Evolutionary conservation across 2,113 vertebrate species (phyloP).

Genomic region (Perccottus glenii): DNA sequence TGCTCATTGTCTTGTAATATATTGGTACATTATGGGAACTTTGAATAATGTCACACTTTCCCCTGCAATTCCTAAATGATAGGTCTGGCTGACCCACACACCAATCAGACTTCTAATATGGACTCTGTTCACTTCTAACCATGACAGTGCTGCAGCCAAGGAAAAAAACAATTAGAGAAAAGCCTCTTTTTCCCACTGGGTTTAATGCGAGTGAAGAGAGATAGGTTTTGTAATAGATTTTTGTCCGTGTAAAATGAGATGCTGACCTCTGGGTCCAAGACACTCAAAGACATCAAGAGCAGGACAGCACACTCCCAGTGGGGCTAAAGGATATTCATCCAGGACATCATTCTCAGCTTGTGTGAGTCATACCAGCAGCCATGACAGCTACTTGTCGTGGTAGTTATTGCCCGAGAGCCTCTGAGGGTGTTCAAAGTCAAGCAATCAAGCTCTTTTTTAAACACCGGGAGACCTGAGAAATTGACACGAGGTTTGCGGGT

Average conservation of each 20-base stretch:
- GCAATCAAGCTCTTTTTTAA: slow-evolving; percentile 57
- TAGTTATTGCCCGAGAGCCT: slow-evolving; percentile 49
- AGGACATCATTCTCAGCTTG: slow-evolving; percentile 64
- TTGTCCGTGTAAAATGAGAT: slow-evolving; percentile 80
- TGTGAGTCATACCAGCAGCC: slow-evolving; percentile 56
- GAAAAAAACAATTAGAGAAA: slow-evolving; percentile 81
- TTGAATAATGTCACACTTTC: slow-evolving; percentile 7
- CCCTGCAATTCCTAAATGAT: slow-evolving; percentile 40
- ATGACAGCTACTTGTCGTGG: slow-evolving; percentile 56
- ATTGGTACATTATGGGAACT: not conserved
- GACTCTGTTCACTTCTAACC: slow-evolving; percentile 58
- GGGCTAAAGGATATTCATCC: slow-evolving; percentile 75
- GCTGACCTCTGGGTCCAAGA: slow-evolving; percentile 76
- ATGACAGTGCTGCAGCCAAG: slow-evolving; percentile 60
- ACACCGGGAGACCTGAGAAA: slow-evolving; percentile 37
- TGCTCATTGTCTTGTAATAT: not conserved
- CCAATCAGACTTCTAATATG: slow-evolving; percentile 48
- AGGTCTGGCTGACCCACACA: slow-evolving; percentile 43
- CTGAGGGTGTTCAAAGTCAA: slow-evolving; percentile 55
- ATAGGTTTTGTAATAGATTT: slow-evolving; percentile 83
- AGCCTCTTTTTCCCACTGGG: slow-evolving; percentile 57
- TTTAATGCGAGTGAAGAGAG: slow-evolving; percentile 72
- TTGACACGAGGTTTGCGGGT: slow-evolving; percentile 23
- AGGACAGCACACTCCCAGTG: slow-evolving; percentile 64
- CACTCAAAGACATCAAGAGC: slow-evolving; percentile 66